phyloP scores from a whole-genome alignment of 1,140 invertebrate species.

The Oppia nitens region DNA sequence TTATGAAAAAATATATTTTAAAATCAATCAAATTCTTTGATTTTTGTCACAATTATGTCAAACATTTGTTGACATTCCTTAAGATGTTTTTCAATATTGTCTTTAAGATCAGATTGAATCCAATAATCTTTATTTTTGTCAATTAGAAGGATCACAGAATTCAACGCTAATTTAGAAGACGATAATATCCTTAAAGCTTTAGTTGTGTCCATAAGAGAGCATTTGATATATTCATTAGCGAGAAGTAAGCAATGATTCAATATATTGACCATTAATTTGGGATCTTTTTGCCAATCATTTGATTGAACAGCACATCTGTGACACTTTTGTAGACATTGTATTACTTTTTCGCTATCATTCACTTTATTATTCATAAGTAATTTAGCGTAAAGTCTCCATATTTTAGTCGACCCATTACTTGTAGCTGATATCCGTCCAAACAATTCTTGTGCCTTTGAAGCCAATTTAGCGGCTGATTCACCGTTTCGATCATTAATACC shows the following conservation, averaged over 20 bases:
- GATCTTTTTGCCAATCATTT: conserved; percentile 39
- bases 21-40: too few relatives aligned
- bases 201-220: conserved; percentile 2
- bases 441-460: conserved; percentile 47
- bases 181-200: neutral
- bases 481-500: conserved; percentile 41
- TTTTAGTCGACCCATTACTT: conserved; percentile 42
- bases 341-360: conserved; percentile 36
- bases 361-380: conserved; percentile 29
- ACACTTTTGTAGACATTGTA: conserved; percentile 36
- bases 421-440: conserved; percentile 58
- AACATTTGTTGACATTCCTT: neutral
- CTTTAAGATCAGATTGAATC: neutral
- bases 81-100: neutral
- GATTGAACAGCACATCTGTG: conserved; percentile 33
- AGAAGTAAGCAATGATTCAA: conserved; percentile 23
- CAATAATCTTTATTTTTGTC: neutral
- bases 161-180: conserved; percentile 12
- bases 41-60: neutral
- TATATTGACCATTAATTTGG: conserved; percentile 24
- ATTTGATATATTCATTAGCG: conserved; percentile 24
- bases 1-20: too few relatives aligned
- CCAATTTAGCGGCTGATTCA: conserved; percentile 32
- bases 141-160: neutral
- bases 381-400: conserved; percentile 63